Base-by-base conservation (phyloP, 2,888 invertebrate genomes). In the Habroteleia sp. region DNA sequence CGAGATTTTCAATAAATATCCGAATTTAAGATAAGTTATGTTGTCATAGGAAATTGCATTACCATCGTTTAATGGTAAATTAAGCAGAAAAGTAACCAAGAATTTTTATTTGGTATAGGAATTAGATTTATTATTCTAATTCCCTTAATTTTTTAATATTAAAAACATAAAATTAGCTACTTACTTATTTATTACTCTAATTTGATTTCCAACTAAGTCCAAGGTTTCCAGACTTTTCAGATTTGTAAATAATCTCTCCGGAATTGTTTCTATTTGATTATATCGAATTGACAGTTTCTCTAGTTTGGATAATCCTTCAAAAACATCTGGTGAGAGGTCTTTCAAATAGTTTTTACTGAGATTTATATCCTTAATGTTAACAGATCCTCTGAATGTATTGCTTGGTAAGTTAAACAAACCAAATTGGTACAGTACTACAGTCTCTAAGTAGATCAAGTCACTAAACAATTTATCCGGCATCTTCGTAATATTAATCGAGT, bases 161-260 rank as follows among this genome's bases (percentile, higher is more conserved):
- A 20, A 4, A 20, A 20, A 2, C 4, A 10, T 16, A 3, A 16
- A 46, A 46, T 2, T 17, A 6, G 6, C 20, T 1, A 56, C 91
- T 90, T 88, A 92, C 92, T 90, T 89, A 71, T 91, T 89, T 74
- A 94, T 91, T 65, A 89, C 90, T 0, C 87, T 87, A 29, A 94
- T 86, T 13, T 89, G 89, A 87, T 96, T 96, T 68, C 91, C 87
- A 25, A 92, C 91, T 48, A 96, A 88, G 83, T 92, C 90, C 5
- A 76, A 25, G 10, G 11, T 1, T 8, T 27, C 17, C 1, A 76
- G n/a, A 8, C 29, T 56, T 0, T 0, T n/a, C 35, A 48, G 89
- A 8, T 91, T 88, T 2, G 87, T 86, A 83, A 94, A 94, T 44
- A 94, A 79, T 44, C 89, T 89, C 27, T 92, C 90, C 10, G 92